These are phyloP conservation scores for Manis pentadactyla DNA, from an alignment of 2,797 vertebrate species.

Conservation along the genomic window DNA sequence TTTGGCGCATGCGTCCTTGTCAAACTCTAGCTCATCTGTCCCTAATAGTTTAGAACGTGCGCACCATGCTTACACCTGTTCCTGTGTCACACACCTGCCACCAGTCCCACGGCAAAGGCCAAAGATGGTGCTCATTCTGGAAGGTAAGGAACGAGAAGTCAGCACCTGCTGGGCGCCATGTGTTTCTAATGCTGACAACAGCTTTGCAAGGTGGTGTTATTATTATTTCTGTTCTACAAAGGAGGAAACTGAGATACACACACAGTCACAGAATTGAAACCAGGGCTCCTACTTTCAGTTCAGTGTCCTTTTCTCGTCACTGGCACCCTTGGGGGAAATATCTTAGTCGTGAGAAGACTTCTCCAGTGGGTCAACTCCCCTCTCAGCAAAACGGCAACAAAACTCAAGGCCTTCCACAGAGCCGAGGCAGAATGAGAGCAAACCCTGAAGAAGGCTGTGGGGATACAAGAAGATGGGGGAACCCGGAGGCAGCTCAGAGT, in stretches of 20 bases:
- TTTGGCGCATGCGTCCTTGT: too few species aligned
- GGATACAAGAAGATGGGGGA: background rate
- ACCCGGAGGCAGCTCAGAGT: background rate
- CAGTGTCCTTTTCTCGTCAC: background rate
- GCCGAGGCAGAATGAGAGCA: background rate
- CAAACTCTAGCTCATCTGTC: background rate
- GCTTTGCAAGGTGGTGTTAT: background rate
- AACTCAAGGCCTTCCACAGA: background rate
- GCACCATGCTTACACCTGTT: accelerated
- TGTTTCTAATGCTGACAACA: background rate
- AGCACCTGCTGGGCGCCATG: accelerated
- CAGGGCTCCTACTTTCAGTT: background rate
- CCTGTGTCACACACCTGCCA: background rate
- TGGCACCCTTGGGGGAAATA: background rate
- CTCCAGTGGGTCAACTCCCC: background rate
- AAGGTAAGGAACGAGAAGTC: background rate
- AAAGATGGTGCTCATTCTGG: accelerated
- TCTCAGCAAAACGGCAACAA: background rate
- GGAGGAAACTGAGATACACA: background rate
- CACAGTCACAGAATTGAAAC: background rate
- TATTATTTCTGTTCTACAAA: background rate
- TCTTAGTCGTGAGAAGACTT: background rate
- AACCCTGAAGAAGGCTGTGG: background rate
- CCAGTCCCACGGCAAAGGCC: background rate
- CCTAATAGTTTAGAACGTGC: background rate